Percentiles rank a stretch among this genome's conserved stretches.
Conservation (phyloP, 1,140 invertebrate species). For the Schlechtendalia chinensis region DNA sequence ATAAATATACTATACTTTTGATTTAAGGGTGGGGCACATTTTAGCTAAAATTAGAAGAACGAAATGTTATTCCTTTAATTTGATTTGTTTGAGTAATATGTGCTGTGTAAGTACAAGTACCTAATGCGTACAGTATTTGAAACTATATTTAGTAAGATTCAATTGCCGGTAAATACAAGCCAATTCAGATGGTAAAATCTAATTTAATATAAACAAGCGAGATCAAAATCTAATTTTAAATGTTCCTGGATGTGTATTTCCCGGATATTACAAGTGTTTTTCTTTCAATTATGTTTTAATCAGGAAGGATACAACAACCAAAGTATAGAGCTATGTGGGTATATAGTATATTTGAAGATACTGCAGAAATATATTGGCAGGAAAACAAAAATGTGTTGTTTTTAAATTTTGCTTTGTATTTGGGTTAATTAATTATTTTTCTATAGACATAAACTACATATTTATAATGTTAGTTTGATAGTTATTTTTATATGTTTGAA, state of each 20-base stretch:
- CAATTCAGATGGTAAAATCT: not conserved
- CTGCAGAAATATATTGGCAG: constrained; percentile 19
- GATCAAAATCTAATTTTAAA: constrained; percentile 43
- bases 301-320: constrained; percentile 1
- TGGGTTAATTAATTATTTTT: not conserved
- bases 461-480: not conserved
- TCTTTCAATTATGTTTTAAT: constrained; percentile 20
- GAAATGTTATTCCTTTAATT: too few species aligned
- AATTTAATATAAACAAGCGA: constrained; percentile 11
- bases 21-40: not conserved
- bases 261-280: constrained; percentile 34
- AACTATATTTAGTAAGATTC: not conserved
- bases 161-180: not conserved
- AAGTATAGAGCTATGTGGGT: not conserved
- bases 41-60: too few species aligned
- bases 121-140: not conserved
- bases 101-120: not conserved
- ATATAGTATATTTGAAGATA: not conserved
- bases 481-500: not conserved
- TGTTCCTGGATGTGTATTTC: not conserved
- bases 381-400: constrained; percentile 33
- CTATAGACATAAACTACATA: not conserved
- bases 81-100: not conserved
- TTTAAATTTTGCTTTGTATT: not conserved
- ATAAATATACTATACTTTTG: too few species aligned